Evolutionary conservation across 2,113 vertebrate genomes (phyloP).

Genomic region (Tyto alba): DNA sequence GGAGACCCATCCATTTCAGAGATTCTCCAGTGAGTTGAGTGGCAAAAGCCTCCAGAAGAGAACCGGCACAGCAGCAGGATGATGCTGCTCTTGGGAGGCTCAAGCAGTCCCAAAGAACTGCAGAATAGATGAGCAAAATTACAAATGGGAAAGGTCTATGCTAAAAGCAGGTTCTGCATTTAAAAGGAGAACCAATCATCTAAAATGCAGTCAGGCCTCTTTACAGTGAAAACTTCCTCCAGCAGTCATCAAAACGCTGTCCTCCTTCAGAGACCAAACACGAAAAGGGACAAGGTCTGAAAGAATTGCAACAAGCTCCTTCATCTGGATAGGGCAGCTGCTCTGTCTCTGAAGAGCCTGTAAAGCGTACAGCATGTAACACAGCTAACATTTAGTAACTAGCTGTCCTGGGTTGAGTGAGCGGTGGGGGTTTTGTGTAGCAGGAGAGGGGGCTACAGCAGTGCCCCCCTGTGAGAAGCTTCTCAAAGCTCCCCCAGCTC

Average conservation of each 20-base stretch:
- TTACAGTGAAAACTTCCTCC: neutral
- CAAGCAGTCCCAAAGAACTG: neutral
- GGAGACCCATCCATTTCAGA: neutral
- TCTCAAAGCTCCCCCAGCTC: too few species aligned
- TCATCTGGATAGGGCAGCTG: accelerated
- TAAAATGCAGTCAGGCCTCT: neutral
- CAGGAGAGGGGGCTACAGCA: too few species aligned
- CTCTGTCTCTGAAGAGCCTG: neutral
- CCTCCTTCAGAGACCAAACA: neutral
- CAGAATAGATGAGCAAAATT: neutral
- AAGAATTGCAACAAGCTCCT: neutral
- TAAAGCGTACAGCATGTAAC: accelerated
- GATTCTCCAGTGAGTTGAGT: neutral
- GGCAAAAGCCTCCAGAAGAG: neutral
- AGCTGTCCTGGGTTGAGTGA: too few species aligned
- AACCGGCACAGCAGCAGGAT: neutral
- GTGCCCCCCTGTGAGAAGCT: too few species aligned
- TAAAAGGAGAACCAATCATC: neutral
- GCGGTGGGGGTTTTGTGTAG: too few species aligned
- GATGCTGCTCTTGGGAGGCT: neutral
- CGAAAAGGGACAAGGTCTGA: neutral
- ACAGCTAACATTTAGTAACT: neutral
- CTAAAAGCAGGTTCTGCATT: neutral
- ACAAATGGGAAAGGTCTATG: neutral
- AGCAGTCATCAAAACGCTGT: neutral